phyloP scores from a whole-genome alignment of 2,797 vertebrate species.

The Staurois parvus region DNA sequence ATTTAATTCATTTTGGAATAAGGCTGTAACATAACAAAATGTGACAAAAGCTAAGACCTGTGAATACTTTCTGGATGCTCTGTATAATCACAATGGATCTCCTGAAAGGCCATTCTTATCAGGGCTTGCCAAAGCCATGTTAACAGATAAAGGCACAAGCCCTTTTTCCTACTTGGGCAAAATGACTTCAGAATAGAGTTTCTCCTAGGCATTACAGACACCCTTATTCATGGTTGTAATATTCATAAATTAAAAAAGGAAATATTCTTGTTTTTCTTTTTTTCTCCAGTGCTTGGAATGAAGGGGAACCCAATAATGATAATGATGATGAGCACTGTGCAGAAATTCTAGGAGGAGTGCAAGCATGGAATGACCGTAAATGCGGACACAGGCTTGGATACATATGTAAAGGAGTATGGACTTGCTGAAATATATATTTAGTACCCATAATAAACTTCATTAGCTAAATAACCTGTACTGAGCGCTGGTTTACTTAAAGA shows the following conservation, averaged over 20 bases:
- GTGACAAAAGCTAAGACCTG: too few species aligned
- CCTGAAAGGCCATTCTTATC: too few species aligned
- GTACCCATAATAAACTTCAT: neutral
- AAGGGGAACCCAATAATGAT: conserved; percentile 35
- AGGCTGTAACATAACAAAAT: too few species aligned
- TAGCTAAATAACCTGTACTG: neutral
- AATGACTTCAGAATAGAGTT: too few species aligned
- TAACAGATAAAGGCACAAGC: too few species aligned
- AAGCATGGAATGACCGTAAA: conserved; percentile 19
- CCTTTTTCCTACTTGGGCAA: too few species aligned
- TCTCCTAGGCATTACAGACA: too few species aligned
- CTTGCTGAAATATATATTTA: neutral
- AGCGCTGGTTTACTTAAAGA: neutral
- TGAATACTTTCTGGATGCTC: too few species aligned
- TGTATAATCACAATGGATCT: too few species aligned
- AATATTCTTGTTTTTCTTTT: neutral
- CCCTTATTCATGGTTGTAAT: neutral
- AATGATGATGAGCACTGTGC: conserved; percentile 6
- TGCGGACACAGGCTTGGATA: neutral
- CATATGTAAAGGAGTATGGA: conserved; percentile 37
- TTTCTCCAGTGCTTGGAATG: conserved; percentile 40
- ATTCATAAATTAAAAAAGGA: neutral
- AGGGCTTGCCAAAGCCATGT: too few species aligned
- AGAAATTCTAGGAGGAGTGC: conserved; percentile 10
- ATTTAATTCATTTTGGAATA: too few species aligned